These are phyloP conservation scores for Myiozetetes cayanensis DNA, from an alignment of 2,113 vertebrate species.

Conservation along the genomic window DNA sequence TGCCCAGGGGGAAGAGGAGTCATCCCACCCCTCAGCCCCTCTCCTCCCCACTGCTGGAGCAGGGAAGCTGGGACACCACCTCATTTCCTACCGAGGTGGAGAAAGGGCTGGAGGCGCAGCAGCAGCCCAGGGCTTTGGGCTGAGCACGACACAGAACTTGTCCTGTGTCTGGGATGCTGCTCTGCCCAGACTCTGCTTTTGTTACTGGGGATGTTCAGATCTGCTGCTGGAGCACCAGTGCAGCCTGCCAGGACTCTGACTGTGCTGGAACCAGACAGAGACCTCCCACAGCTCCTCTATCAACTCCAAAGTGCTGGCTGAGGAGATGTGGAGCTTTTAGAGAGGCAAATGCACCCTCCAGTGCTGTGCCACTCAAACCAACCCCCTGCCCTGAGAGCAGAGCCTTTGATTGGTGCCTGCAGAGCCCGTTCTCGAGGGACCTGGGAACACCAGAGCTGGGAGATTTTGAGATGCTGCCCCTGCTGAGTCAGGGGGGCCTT, in stretches of 20 bases:
- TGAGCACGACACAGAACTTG: not conserved
- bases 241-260: not conserved
- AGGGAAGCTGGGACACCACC: not conserved
- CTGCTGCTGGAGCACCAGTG: not conserved
- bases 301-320: not conserved
- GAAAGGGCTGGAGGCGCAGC: not conserved
- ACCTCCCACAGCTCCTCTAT: not conserved
- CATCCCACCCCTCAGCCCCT: not conserved
- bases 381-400: rapidly evolving
- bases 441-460: not conserved
- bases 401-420: not conserved
- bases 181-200: not conserved
- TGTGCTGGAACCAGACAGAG: not conserved
- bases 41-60: not conserved
- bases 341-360: not conserved
- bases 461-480: not conserved
- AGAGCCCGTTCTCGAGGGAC: not conserved
- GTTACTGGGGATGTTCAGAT: rapidly evolving
- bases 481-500: not conserved
- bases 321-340: not conserved
- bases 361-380: not conserved
- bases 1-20: not conserved
- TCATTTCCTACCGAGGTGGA: rapidly evolving
- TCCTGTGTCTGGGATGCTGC: not conserved
- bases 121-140: not conserved